Conservation (phyloP, 2,888 invertebrate species). For the Phengaris alcon region DNA sequence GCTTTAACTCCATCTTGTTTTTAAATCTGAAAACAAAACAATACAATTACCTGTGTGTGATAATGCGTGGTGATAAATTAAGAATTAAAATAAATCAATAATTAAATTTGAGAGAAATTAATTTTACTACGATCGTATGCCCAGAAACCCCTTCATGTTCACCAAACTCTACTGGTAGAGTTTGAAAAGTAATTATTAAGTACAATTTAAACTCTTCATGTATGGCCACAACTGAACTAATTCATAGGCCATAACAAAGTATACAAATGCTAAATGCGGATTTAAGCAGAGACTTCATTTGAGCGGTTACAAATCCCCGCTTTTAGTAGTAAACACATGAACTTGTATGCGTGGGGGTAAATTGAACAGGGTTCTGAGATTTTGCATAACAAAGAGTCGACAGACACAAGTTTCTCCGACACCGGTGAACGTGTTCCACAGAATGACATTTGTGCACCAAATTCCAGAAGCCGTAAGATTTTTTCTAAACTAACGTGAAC, state of each 20-base stretch:
- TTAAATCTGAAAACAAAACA: constrained; percentile 48
- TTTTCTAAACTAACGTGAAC: neutral
- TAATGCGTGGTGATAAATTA: too few relatives aligned
- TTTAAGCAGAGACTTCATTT: neutral
- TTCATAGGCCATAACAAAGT: neutral
- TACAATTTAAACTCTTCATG: too few relatives aligned
- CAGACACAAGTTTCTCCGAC: constrained; percentile 8
- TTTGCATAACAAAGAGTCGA: constrained; percentile 11
- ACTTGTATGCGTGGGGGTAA: neutral
- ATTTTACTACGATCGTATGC: too few relatives aligned
- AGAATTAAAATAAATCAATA: too few relatives aligned
- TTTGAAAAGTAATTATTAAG: too few relatives aligned
- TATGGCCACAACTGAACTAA: too few relatives aligned
- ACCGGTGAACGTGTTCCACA: neutral
- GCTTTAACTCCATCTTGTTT: constrained; percentile 56
- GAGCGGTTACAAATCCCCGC: neutral
- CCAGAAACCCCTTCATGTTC: too few relatives aligned
- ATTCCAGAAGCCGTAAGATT: constrained; percentile 3
- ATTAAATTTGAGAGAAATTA: too few relatives aligned
- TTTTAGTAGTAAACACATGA: constrained; percentile 14
- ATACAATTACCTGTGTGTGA: constrained; percentile 33
- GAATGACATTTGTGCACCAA: constrained; percentile 10
- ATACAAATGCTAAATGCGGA: neutral
- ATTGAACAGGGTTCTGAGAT: constrained; percentile 1
- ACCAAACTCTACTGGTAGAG: too few relatives aligned